A percentile compares a stretch with the other conserved stretches of the same genome.
These are phyloP conservation scores for Myotis yumanensis DNA, from an alignment of 2,113 vertebrate species.

Conservation along the genomic window DNA sequence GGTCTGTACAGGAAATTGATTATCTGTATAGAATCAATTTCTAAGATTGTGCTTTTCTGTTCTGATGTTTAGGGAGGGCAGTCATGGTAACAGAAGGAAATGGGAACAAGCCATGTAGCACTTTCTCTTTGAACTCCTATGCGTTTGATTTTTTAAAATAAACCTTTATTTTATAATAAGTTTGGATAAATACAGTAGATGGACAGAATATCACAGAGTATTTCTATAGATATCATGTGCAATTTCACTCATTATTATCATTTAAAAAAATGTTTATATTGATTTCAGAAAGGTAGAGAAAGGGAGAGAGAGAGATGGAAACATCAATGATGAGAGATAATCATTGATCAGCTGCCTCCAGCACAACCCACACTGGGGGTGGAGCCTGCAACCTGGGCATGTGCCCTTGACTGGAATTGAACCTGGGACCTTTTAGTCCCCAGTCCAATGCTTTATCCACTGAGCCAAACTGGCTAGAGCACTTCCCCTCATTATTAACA, in stretches of 20 bases:
- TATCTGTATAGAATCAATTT: background rate
- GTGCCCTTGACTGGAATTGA: too few relatives aligned
- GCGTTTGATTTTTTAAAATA: background rate
- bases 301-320: too few relatives aligned
- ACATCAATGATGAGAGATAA: too few relatives aligned
- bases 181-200: background rate
- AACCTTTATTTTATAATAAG: background rate
- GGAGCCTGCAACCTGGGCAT: too few relatives aligned
- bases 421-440: too few relatives aligned
- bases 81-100: background rate
- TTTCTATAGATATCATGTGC: rapidly evolving
- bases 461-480: too few relatives aligned
- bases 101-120: rapidly evolving
- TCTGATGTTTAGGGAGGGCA: background rate
- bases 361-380: too few relatives aligned
- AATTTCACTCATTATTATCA: too few relatives aligned
- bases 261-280: too few relatives aligned
- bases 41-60: background rate
- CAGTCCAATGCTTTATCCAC: too few relatives aligned
- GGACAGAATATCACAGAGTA: rapidly evolving
- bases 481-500: background rate
- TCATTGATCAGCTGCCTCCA: too few relatives aligned
- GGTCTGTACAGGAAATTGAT: background rate
- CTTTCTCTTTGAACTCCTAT: background rate
- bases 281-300: too few relatives aligned